Evolutionary conservation across 2,797 vertebrate genomes (phyloP), one percentile per base, ranked within the genome.

Genomic region (Myotis pilosus): DNA sequence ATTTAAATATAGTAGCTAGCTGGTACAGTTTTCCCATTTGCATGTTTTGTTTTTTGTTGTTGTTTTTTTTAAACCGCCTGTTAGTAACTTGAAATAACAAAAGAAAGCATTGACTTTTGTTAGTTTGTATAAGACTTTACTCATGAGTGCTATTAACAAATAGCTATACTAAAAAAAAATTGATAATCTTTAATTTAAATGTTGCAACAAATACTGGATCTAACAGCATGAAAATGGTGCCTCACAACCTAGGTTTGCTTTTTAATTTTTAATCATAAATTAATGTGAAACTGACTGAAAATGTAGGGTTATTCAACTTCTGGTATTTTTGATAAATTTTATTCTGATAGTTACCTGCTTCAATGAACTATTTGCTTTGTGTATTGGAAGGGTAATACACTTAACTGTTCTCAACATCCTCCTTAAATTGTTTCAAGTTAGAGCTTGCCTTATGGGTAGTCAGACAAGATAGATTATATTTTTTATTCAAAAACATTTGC

Each of bases 1-100:
- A 97, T 96, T 98, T 98, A 98, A 97, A 97, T 97, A 97, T 95
- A 96, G 93, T 93, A 97, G 84, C 95, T 87, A 91, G 69, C 97
- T 92, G 92, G 80, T 95, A 94, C 80, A 16, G n/a, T 97, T 97
- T 96, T 97, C 96, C 96, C 85, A 89, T 91, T 96, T 97, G 95
- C 69, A 87, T 92, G 47, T 44, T 44, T 44, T 44, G 44, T 44
- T 44, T 44, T 44, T 11, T 44, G 11, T 11, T 44, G 44, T 44
- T 44, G n/a, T 41, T 85, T 79, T 55, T 87, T 78, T 41, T 60
- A 49, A 22, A 60, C 89, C 15, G 71, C 38, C 28, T 75, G 13
- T 96, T 94, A 57, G 80, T 68, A 95, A 89, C 53, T 96, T 95
- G 89, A 72, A 96, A 66, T 71, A 66, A 87, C 66, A 90, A 86